Evolutionary conservation across 2,113 vertebrate genomes (phyloP).

Genomic region (Myanophis thanlyinensis): DNA sequence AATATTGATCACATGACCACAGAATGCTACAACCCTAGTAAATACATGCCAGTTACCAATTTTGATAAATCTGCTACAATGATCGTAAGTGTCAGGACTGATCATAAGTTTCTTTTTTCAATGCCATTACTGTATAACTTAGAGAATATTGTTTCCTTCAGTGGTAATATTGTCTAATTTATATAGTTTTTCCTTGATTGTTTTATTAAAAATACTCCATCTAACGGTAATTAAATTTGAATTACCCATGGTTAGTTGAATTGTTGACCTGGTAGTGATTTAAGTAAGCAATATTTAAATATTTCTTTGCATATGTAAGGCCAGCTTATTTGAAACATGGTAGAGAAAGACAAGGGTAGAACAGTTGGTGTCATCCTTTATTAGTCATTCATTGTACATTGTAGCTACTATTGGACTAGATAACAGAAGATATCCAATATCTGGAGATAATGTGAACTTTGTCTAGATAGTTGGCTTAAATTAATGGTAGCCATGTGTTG

Average conservation of each 20-base stretch:
- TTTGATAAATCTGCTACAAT: neutral
- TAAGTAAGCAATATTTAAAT: neutral
- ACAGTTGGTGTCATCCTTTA: neutral
- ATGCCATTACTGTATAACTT: neutral
- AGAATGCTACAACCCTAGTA: neutral
- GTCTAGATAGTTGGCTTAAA: neutral
- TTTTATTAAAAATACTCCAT: neutral
- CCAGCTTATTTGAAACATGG: neutral
- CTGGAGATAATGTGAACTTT: constrained; percentile 27
- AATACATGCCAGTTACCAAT: neutral
- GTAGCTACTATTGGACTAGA: neutral
- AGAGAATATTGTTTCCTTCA: neutral
- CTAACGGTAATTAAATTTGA: neutral
- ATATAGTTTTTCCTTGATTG: neutral
- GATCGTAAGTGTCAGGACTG: neutral
- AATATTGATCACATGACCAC: neutral
- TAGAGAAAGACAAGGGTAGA: neutral
- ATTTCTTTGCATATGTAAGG: neutral
- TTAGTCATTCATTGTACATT: neutral
- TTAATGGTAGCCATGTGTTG: neutral
- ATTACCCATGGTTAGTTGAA: neutral
- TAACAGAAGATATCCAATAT: neutral
- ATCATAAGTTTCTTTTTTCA: neutral
- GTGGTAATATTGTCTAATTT: neutral
- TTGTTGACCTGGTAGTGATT: neutral